Conservation (phyloP, 1,140 invertebrate species). For the Euura lappo region DNA sequence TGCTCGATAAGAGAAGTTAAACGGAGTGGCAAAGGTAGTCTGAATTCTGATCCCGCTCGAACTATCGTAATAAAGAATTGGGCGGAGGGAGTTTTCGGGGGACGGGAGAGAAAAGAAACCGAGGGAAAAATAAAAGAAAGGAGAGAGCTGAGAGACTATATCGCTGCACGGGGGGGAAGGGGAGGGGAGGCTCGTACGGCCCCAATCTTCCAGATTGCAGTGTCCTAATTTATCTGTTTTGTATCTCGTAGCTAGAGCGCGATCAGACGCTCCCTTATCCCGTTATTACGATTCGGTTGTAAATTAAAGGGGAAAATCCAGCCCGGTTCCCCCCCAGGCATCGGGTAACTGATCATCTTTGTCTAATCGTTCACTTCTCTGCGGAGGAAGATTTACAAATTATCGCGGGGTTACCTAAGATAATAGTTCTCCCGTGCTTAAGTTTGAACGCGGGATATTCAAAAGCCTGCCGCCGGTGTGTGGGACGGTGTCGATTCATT, state of each 20-base stretch:
- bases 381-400: no score
- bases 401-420: no score
- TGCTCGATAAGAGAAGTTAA: constrained; percentile 35
- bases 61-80: constrained; percentile 42
- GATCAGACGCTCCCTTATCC: background rate
- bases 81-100: background rate
- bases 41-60: constrained; percentile 42
- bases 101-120: no score
- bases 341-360: background rate
- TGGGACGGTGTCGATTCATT: no score
- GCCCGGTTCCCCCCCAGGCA: background rate
- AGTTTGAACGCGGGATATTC: no score
- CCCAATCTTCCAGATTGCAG: constrained; percentile 2
- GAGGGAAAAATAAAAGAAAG: no score
- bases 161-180: background rate
- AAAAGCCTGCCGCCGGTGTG: no score
- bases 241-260: background rate
- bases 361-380: background rate
- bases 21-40: constrained; percentile 42
- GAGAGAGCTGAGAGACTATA: no score
- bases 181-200: background rate
- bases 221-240: constrained; percentile 7
- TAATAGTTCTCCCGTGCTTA: no score
- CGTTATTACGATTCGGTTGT: background rate
- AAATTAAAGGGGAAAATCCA: background rate